A percentile compares a stretch with the other conserved stretches of the same genome.
phyloP scores from a whole-genome alignment of 2,888 invertebrate genomes.

The Rhaphigaster nebulosa region DNA sequence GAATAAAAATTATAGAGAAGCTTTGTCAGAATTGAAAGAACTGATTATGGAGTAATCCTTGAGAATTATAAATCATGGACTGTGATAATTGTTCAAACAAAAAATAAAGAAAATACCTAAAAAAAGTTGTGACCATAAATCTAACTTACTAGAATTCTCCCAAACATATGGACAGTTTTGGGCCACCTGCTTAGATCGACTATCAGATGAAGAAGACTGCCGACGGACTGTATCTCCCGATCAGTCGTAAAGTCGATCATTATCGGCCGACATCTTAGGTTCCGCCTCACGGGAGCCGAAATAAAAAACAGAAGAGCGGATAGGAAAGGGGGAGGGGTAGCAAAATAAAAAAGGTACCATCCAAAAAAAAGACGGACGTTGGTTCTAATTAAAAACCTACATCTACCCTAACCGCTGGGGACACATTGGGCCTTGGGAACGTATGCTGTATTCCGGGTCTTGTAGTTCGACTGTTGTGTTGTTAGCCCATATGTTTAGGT shows the following conservation, averaged over 20 bases:
- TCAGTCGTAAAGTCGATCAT: conserved; percentile 49
- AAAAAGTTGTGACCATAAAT: neutral
- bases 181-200: conserved; percentile 22
- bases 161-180: neutral
- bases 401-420: conserved; percentile 48
- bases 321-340: neutral
- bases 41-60: too few species aligned
- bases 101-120: neutral
- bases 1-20: too few species aligned
- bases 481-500: neutral
- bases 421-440: conserved; percentile 41
- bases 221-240: conserved; percentile 2
- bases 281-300: conserved; percentile 10
- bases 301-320: conserved; percentile 23
- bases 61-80: neutral
- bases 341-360: conserved; percentile 25
- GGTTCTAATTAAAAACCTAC: conserved; percentile 49
- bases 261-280: conserved; percentile 43
- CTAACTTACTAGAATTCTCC: neutral
- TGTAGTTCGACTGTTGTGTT: conserved; percentile 13
- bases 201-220: conserved; percentile 40
- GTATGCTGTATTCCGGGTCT: conserved; percentile 33
- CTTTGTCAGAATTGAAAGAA: too few species aligned
- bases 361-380: conserved; percentile 38
- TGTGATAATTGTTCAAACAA: neutral